Percentiles rank a stretch among this genome's conserved stretches.
Conservation (phyloP, 1,140 invertebrate species). For the Nasonia vitripennis region DNA sequence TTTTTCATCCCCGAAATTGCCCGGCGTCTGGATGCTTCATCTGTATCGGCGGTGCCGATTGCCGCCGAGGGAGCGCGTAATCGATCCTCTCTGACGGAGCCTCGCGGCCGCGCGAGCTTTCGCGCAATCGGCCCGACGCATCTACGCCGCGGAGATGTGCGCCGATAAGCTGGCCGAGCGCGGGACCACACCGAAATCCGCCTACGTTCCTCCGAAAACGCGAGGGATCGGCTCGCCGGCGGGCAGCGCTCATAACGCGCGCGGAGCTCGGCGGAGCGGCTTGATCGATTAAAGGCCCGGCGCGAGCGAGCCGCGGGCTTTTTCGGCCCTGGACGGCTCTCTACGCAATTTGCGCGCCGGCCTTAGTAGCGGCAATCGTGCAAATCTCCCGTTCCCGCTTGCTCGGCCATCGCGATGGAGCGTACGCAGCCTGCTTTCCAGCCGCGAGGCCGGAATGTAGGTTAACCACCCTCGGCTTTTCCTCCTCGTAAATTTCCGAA, state of each 20-base stretch:
- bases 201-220: slow-evolving; percentile 1
- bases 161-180: too few species aligned
- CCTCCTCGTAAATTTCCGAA: slow-evolving; percentile 5
- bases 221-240: background rate
- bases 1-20: slow-evolving; percentile 34
- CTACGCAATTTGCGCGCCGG: background rate
- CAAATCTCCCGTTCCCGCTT: background rate
- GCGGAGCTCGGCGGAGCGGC: background rate
- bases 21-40: slow-evolving; percentile 3
- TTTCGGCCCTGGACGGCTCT: background rate
- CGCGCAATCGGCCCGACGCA: background rate
- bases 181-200: too few species aligned
- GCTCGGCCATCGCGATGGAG: too few species aligned
- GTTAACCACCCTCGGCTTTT: slow-evolving; percentile 6
- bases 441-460: background rate
- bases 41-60: background rate
- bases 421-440: too few species aligned
- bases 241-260: slow-evolving; percentile 28
- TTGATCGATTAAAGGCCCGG: slow-evolving; percentile 38
- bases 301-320: slow-evolving; percentile 4
- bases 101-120: background rate
- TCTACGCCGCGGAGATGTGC: too few species aligned
- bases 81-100: background rate
- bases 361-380: too few species aligned
- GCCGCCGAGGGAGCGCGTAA: too few species aligned